Conservation (phyloP, 2,888 invertebrate genomes). For the Anarsia innoxiella region DNA sequence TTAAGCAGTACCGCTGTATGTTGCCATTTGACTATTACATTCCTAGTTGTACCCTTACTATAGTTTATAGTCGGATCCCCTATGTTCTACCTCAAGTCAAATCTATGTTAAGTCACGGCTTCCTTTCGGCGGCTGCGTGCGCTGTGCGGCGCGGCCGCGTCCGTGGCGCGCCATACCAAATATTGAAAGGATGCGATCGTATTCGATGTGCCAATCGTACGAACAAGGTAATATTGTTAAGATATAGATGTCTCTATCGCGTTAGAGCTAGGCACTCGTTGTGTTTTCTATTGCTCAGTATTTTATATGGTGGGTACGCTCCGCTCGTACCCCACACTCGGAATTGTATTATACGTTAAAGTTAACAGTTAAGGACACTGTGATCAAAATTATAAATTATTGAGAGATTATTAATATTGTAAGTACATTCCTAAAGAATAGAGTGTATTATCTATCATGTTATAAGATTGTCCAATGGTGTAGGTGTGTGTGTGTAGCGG, state of each 20-base stretch:
- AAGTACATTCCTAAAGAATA: conserved; percentile 72
- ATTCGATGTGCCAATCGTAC: conserved; percentile 66
- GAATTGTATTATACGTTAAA: conserved; percentile 72
- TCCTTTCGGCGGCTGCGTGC: conserved; percentile 34
- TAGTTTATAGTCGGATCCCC: conserved; percentile 63
- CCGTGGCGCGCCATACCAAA: conserved; percentile 43
- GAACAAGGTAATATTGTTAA: conserved; percentile 69
- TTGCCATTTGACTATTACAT: conserved; percentile 68
- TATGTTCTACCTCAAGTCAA: conserved; percentile 72
- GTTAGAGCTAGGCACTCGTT: conserved; percentile 60
- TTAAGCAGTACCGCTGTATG: conserved; percentile 60
- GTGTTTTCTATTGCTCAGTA: conserved; percentile 73
- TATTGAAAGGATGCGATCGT: conserved; percentile 56
- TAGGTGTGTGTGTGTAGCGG: conserved; percentile 13
- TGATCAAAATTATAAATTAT: conserved; percentile 76
- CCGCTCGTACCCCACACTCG: conserved; percentile 48
- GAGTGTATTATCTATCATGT: conserved; percentile 66
- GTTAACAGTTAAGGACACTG: conserved; percentile 73
- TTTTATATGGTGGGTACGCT: conserved; percentile 62
- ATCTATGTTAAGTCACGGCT: conserved; percentile 64
- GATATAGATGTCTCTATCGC: conserved; percentile 61
- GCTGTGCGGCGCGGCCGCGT: conserved; percentile 1
- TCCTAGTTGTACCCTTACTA: conserved; percentile 65
- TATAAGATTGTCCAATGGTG: conserved; percentile 55
- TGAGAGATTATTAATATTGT: conserved; percentile 73